Percentiles rank a stretch among this genome's conserved stretches.
phyloP scores from a whole-genome alignment of 2,113 vertebrate species.

The Kryptolebias marmoratus region DNA sequence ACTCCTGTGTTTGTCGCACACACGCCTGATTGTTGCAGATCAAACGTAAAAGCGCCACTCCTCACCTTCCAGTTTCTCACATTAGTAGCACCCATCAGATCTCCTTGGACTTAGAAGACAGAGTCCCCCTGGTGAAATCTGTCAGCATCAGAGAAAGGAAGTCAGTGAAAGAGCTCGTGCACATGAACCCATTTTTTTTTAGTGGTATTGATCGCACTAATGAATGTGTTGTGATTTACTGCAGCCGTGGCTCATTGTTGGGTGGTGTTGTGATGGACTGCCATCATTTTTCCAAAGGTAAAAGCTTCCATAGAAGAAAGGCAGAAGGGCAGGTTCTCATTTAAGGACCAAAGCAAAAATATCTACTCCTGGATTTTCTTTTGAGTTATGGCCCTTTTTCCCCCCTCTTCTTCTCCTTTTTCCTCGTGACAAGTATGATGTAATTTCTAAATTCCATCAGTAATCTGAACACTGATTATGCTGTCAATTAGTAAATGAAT shows the following conservation, averaged over 20 bases:
- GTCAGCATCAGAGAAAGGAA: slow-evolving; percentile 25
- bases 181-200: slow-evolving; percentile 48
- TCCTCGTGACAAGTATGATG: slow-evolving; percentile 70
- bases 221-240: slow-evolving; percentile 79
- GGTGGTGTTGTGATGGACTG: slow-evolving; percentile 71
- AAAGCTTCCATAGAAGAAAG: slow-evolving; percentile 68
- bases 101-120: slow-evolving; percentile 32
- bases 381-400: slow-evolving; percentile 63
- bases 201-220: slow-evolving; percentile 78
- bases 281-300: slow-evolving; percentile 75
- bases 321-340: slow-evolving; percentile 66
- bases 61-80: slow-evolving; percentile 49
- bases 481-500: slow-evolving; percentile 80
- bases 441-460: slow-evolving; percentile 75
- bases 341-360: slow-evolving; percentile 66
- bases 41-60: slow-evolving; percentile 46
- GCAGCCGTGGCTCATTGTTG: slow-evolving; percentile 72
- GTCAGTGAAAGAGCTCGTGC: slow-evolving; percentile 24
- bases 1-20: slow-evolving; percentile 18
- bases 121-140: slow-evolving; percentile 40
- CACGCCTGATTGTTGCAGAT: slow-evolving; percentile 15
- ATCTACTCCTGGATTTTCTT: slow-evolving; percentile 53
- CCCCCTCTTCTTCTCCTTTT: slow-evolving; percentile 37
- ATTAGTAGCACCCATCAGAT: slow-evolving; percentile 49
- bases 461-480: slow-evolving; percentile 74